Percentiles rank a stretch among this genome's conserved stretches.
Conservation (phyloP, 2,888 invertebrate species). For the Theretra japonica region DNA sequence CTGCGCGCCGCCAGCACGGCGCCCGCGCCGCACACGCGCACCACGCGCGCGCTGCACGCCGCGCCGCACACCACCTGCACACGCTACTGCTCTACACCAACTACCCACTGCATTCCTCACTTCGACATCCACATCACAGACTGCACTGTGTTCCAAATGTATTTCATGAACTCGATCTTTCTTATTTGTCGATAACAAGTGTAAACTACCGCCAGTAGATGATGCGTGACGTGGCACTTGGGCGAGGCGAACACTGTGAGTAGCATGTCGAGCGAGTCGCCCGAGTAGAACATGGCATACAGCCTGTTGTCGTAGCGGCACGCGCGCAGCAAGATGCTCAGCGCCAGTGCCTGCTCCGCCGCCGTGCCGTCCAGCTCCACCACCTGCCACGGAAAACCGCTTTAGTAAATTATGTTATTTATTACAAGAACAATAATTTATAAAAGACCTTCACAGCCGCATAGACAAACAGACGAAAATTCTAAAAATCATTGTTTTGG, state of each 20-base stretch:
- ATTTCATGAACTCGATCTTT: not conserved
- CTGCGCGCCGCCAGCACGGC: slow-evolving; percentile 72
- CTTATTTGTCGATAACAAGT: not conserved
- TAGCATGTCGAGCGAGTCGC: slow-evolving; percentile 84
- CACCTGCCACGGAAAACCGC: slow-evolving; percentile 69
- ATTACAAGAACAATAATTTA: no score
- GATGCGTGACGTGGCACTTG: slow-evolving; percentile 83
- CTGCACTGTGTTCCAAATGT: not conserved
- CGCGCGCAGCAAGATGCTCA: slow-evolving; percentile 85
- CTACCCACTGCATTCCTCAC: not conserved
- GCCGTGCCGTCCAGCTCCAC: slow-evolving; percentile 86
- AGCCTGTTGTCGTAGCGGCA: slow-evolving; percentile 86
- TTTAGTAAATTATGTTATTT: not conserved
- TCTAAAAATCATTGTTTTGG: no score
- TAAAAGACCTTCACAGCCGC: no score
- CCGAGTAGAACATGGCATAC: slow-evolving; percentile 84
- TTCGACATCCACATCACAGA: no score
- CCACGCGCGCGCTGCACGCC: slow-evolving; percentile 85
- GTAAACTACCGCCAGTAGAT: slow-evolving; percentile 81
- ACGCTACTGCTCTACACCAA: not conserved
- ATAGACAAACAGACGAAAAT: no score
- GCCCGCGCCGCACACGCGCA: slow-evolving; percentile 53
- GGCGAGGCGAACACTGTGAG: slow-evolving; percentile 86
- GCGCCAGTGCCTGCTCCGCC: slow-evolving; percentile 86
- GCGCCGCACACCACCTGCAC: slow-evolving; percentile 86